Evolutionary conservation across 2,888 invertebrate genomes (phyloP).

Genomic region (Parochlus steinenii): DNA sequence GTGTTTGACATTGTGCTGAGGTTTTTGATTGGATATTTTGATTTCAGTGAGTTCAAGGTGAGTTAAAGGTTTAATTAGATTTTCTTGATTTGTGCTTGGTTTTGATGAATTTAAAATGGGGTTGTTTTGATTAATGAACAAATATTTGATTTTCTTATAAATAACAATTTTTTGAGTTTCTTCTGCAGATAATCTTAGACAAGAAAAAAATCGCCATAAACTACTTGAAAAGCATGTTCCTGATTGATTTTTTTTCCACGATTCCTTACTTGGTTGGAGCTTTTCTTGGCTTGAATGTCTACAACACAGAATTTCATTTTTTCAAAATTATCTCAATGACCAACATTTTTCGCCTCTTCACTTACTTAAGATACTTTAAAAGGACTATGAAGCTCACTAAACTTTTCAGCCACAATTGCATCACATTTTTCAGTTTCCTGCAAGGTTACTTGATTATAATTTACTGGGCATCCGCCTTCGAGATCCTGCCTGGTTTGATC

Average conservation of each 20-base stretch:
- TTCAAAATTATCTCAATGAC: constrained; percentile 6
- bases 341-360: constrained; percentile 1
- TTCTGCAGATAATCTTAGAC: constrained; percentile 2
- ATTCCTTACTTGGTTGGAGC: constrained; percentile 6
- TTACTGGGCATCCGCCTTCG: constrained; percentile 8
- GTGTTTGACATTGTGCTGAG: constrained; percentile 4
- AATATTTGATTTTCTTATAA: too few relatives aligned
- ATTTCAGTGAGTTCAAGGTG: constrained; percentile 4
- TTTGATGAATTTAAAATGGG: too few relatives aligned
- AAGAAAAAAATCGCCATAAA: constrained; percentile 4
- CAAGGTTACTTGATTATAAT: constrained; percentile 3
- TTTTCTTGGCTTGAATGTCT: neutral
- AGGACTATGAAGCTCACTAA: neutral
- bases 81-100: too few relatives aligned
- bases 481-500: constrained; percentile 3
- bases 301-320: constrained; percentile 4
- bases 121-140: too few relatives aligned
- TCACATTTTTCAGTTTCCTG: neutral
- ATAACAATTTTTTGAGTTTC: neutral
- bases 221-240: constrained; percentile 7
- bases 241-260: constrained; percentile 7
- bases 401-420: constrained; percentile 3
- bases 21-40: constrained; percentile 8
- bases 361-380: neutral
- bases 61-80: neutral